Evolutionary conservation across 23 tunicate genomes (phyloP).

Genomic region (Ciona savignyi): DNA sequence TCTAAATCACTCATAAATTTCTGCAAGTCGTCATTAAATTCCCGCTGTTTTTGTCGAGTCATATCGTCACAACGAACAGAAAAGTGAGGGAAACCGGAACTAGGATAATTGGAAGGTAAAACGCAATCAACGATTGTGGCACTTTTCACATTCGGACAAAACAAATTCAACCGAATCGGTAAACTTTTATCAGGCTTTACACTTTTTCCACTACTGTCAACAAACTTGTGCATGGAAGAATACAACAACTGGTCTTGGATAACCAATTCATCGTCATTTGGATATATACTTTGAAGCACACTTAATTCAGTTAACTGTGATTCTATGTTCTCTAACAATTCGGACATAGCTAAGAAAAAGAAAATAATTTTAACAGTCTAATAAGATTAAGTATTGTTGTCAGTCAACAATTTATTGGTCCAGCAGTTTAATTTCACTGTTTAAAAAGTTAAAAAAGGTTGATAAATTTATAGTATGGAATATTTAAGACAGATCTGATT

Average conservation of each 20-base stretch:
- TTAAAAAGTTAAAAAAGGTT: too few relatives aligned
- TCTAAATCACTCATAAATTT: constrained; percentile 29
- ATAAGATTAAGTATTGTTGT: too few relatives aligned
- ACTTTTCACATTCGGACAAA: constrained; percentile 10
- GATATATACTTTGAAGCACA: constrained; percentile 70
- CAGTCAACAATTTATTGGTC: too few relatives aligned
- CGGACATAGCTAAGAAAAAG: not conserved
- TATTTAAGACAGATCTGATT: too few relatives aligned
- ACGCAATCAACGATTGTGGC: constrained; percentile 8
- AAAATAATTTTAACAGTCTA: not conserved
- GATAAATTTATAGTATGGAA: too few relatives aligned
- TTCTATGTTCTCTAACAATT: constrained; percentile 22
- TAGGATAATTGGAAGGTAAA: constrained; percentile 48
- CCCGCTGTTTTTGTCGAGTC: constrained; percentile 30
- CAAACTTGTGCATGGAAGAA: constrained; percentile 27
- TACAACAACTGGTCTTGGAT: constrained; percentile 16
- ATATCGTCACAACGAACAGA: constrained; percentile 37
- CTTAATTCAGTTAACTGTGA: constrained; percentile 74
- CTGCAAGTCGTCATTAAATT: constrained; percentile 44
- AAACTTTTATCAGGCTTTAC: constrained; percentile 20
- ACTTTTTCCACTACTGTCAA: constrained; percentile 36
- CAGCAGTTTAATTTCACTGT: too few relatives aligned
- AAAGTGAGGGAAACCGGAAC: constrained; percentile 13
- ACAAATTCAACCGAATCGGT: constrained; percentile 24
- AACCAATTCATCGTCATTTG: constrained; percentile 59